These are phyloP conservation scores for Knipowitschia caucasica DNA, from an alignment of 2,797 vertebrate species.

Conservation along the genomic window DNA sequence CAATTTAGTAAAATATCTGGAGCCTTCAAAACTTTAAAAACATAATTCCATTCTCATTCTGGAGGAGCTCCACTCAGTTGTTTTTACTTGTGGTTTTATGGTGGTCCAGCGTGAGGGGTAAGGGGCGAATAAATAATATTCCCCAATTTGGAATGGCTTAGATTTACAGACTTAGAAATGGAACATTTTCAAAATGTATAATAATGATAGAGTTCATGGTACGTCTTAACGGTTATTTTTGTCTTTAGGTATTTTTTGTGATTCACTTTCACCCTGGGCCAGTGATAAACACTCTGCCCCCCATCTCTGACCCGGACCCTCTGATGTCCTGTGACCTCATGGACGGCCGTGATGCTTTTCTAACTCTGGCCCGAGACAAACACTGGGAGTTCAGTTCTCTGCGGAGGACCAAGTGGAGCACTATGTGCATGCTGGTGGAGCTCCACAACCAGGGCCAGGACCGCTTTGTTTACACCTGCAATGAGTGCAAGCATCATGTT, in stretches of 20 bases:
- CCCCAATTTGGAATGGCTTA: no score
- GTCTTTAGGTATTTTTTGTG: conserved; percentile 91
- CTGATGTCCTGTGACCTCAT: conserved; percentile 93
- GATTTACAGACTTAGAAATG: no score
- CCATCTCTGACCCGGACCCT: conserved; percentile 94
- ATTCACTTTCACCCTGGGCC: conserved; percentile 94
- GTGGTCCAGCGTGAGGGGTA: no score
- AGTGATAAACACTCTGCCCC: conserved; percentile 90
- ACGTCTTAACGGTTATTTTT: no score
- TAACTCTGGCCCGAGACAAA: conserved; percentile 94
- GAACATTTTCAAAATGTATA: no score
- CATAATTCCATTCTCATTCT: background rate
- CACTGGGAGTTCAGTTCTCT: conserved; percentile 99
- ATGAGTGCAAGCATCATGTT: conserved; percentile 97
- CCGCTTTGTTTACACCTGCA: conserved; percentile 98
- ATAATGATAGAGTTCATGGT: no score
- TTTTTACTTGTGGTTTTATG: no score
- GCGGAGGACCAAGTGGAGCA: conserved; percentile 94
- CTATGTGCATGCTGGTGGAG: conserved; percentile 98
- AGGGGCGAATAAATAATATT: no score
- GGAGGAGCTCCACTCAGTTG: no score
- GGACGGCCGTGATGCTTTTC: conserved; percentile 96
- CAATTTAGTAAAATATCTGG: background rate
- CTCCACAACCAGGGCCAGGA: conserved; percentile 98
- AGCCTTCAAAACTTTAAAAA: background rate